phyloP scores from a whole-genome alignment of 1,140 invertebrate species.

The Heliconius congener region DNA sequence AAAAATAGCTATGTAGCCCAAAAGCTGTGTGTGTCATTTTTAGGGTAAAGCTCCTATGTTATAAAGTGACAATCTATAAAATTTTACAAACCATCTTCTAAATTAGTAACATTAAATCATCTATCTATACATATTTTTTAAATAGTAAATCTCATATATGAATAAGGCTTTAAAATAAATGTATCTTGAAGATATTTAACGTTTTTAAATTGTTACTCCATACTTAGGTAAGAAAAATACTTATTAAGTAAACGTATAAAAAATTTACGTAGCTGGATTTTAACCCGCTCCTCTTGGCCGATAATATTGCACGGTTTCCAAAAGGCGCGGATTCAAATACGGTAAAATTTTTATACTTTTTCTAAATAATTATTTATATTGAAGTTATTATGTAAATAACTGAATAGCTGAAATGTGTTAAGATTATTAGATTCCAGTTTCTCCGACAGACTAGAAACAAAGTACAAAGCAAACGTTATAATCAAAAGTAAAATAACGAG shows the following conservation, averaged over 20 bases:
- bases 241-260: too few relatives aligned
- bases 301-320: too few relatives aligned
- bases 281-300: too few relatives aligned
- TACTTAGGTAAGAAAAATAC: too few relatives aligned
- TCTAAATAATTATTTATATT: background rate
- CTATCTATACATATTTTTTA: background rate
- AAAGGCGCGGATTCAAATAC: too few relatives aligned
- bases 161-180: background rate
- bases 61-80: background rate
- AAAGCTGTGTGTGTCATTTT: too few relatives aligned
- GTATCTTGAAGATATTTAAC: background rate
- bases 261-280: too few relatives aligned
- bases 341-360: too few relatives aligned
- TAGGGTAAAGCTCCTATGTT: background rate
- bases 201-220: too few relatives aligned
- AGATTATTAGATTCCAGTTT: conserved; percentile 27
- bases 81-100: background rate
- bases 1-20: too few relatives aligned
- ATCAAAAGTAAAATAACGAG: conserved; percentile 36
- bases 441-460: conserved; percentile 2
- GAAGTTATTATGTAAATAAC: background rate
- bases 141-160: background rate
- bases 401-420: conserved; percentile 31
- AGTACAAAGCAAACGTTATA: background rate
- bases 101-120: background rate